Percentiles rank a stretch among this genome's conserved stretches.
These are phyloP conservation scores for Ascidia mentula DNA, from an alignment of 23 tunicate species.

Conservation along the genomic window DNA sequence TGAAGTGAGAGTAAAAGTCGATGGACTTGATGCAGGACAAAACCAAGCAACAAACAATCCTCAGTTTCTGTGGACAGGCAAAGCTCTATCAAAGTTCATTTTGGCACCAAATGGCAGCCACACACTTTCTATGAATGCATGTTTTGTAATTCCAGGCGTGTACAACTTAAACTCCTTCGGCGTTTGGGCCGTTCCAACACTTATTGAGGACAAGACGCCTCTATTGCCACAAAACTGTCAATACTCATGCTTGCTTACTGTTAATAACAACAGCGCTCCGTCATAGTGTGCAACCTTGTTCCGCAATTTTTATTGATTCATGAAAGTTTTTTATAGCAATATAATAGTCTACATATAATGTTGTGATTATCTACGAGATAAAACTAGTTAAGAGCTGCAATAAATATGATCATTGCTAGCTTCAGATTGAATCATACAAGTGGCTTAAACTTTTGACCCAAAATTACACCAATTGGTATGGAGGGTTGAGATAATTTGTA, in stretches of 20 bases:
- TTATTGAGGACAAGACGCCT: conserved; percentile 32
- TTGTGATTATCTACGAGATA: no score
- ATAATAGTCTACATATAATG: no score
- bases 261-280: neutral
- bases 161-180: conserved; percentile 75
- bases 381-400: no score
- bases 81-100: conserved; percentile 40
- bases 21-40: conserved; percentile 36
- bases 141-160: conserved; percentile 57
- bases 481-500: no score
- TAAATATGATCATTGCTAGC: no score
- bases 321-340: no score
- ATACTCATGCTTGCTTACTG: conserved; percentile 35
- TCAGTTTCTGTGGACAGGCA: conserved; percentile 70
- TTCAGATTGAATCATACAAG: no score
- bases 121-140: conserved; percentile 55
- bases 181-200: conserved; percentile 74
- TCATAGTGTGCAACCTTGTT: no score
- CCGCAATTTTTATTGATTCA: no score
- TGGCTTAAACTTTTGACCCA: no score
- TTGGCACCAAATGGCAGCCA: conserved; percentile 37
- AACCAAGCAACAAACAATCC: conserved; percentile 20
- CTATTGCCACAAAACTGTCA: conserved; percentile 79
- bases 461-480: no score
- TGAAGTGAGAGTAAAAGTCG: conserved; percentile 39